Percentiles rank a stretch among this genome's conserved stretches.
phyloP scores from a whole-genome alignment of 35 echinoderm and acorn worm genomes.

The Ophiothrix spiculata region DNA sequence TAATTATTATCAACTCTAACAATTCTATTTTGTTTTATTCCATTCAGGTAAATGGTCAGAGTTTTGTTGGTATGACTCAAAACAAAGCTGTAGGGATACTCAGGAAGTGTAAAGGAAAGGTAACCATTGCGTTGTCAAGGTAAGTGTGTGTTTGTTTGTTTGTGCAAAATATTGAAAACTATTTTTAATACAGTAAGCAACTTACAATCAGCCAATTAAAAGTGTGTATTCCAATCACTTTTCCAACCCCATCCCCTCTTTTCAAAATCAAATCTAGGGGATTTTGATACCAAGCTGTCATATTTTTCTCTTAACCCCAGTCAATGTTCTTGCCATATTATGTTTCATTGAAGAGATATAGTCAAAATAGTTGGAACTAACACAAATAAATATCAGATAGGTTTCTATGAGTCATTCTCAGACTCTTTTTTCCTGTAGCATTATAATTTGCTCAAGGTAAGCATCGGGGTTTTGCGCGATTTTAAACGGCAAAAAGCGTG shows the following conservation, averaged over 20 bases:
- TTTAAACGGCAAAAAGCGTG: no score
- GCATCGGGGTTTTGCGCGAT: no score
- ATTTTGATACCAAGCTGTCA: no score
- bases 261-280: neutral
- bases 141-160: constrained; percentile 16
- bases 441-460: no score
- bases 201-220: neutral
- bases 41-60: constrained; percentile 84
- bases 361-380: no score
- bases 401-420: no score
- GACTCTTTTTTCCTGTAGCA: no score
- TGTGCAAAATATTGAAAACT: neutral
- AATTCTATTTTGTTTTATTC: neutral
- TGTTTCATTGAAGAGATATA: no score
- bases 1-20: neutral
- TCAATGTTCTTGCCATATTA: no score
- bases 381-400: no score
- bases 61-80: constrained; percentile 93
- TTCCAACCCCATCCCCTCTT: neutral
- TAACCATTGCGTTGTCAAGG: constrained; percentile 73
- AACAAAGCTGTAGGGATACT: constrained; percentile 78
- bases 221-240: neutral
- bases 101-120: constrained; percentile 70
- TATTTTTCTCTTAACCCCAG: no score
- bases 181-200: neutral